Evolutionary conservation across 2,797 vertebrate species (phyloP).

Genomic region (Lacerta viridis): DNA sequence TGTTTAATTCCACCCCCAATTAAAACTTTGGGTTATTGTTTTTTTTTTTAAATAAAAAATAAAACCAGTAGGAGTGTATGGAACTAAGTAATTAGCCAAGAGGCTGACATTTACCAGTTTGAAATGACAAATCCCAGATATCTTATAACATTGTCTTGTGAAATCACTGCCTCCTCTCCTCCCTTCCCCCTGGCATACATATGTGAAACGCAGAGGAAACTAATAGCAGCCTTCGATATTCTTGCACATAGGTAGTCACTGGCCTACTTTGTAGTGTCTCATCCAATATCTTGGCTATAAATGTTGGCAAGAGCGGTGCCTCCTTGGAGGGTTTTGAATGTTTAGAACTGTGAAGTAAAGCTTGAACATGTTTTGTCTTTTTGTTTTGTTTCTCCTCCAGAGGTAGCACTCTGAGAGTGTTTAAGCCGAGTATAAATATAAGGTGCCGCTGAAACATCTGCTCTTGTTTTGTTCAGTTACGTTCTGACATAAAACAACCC

Average conservation of each 20-base stretch:
- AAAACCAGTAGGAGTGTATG: slow-evolving; percentile 55
- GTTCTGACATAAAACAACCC: slow-evolving; percentile 2
- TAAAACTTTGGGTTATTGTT: slow-evolving; percentile 36
- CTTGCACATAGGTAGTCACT: slow-evolving; percentile 25
- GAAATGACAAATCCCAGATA: slow-evolving; percentile 69
- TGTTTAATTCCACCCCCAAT: slow-evolving; percentile 35
- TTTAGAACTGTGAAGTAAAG: slow-evolving; percentile 24
- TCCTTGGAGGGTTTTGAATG: slow-evolving; percentile 16
- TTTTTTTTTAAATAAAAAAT: slow-evolving; percentile 48
- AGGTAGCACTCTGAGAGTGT: slow-evolving; percentile 28
- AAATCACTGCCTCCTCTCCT: slow-evolving; percentile 47
- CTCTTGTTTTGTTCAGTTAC: slow-evolving; percentile 26
- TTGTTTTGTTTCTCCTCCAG: neutral
- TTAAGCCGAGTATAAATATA: neutral
- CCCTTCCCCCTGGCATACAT: neutral
- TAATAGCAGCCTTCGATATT: slow-evolving; percentile 37
- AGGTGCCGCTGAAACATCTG: slow-evolving; percentile 1
- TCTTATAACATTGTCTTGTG: slow-evolving; percentile 61
- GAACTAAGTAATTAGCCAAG: slow-evolving; percentile 62
- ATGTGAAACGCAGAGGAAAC: slow-evolving; percentile 11
- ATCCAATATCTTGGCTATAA: slow-evolving; percentile 7
- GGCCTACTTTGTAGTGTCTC: slow-evolving; percentile 32
- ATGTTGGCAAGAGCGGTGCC: neutral
- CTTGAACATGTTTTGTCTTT: neutral
- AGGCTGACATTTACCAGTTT: slow-evolving; percentile 64